Evolutionary conservation across 2,113 vertebrate genomes (phyloP).

Genomic region (Rhinoptilus africanus): DNA sequence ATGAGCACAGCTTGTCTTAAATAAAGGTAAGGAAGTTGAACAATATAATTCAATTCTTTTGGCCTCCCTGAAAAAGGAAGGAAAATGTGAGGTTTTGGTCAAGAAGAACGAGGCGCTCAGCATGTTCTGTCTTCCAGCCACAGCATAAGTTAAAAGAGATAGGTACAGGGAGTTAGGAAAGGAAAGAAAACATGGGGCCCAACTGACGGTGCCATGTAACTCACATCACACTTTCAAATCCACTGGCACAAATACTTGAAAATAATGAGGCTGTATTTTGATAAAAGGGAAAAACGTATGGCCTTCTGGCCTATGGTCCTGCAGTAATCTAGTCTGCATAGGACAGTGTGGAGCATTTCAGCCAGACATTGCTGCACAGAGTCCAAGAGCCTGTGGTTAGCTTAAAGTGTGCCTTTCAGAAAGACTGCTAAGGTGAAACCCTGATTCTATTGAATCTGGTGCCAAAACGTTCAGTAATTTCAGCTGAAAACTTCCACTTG

Average conservation of each 20-base stretch:
- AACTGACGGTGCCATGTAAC: neutral
- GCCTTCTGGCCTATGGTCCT: neutral
- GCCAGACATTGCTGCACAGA: neutral
- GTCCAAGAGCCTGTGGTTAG: neutral
- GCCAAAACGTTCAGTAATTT: neutral
- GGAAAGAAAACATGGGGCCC: neutral
- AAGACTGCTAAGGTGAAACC: neutral
- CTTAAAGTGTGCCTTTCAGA: neutral
- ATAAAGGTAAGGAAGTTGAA: neutral
- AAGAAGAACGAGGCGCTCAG: neutral
- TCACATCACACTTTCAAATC: neutral
- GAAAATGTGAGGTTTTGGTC: neutral
- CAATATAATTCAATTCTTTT: neutral
- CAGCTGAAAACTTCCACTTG: neutral
- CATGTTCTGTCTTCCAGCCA: neutral
- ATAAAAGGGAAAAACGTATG: neutral
- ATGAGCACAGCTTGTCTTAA: neutral
- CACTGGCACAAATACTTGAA: neutral
- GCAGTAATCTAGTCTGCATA: neutral
- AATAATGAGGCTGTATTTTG: neutral
- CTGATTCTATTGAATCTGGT: neutral
- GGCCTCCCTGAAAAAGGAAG: neutral
- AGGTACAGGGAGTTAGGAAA: neutral
- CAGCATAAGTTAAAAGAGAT: neutral
- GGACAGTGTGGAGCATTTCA: neutral